These are phyloP conservation scores for Pangasius sanitwongsei DNA, from an alignment of 2,797 vertebrate species.

Conservation along the genomic window DNA sequence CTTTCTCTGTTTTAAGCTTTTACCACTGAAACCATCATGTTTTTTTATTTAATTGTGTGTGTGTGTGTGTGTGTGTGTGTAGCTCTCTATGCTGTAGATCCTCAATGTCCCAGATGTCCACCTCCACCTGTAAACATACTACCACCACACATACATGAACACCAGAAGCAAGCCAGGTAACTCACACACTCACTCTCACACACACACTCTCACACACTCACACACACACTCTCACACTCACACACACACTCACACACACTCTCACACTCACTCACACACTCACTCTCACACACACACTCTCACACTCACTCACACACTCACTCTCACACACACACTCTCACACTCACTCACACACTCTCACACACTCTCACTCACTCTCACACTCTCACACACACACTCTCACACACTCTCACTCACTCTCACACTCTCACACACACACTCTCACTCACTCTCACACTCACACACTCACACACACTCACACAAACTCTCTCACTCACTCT, in stretches of 20 bases:
- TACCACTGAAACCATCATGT: not conserved
- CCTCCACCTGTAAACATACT: not conserved
- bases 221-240: not conserved
- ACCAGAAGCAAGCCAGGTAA: slow-evolving; percentile 12
- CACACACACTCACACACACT: slow-evolving; percentile 3
- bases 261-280: too few species aligned
- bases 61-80: slow-evolving; percentile 34
- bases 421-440: too few species aligned
- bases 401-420: too few species aligned
- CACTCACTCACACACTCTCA: too few species aligned
- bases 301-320: too few species aligned
- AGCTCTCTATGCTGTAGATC: not conserved
- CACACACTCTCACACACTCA: not conserved
- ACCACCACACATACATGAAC: not conserved
- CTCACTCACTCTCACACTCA: too few species aligned
- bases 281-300: too few species aligned
- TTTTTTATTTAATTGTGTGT: not conserved
- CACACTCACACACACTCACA: not conserved
- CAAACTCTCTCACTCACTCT: not conserved
- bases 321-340: too few species aligned
- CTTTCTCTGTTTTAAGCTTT: not conserved
- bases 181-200: not conserved
- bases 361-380: too few species aligned
- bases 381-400: too few species aligned
- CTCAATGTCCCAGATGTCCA: not conserved